A percentile compares a stretch with the other conserved stretches of the same genome.
These are phyloP conservation scores for Sparus aurata DNA, from an alignment of 2,797 vertebrate species.

Conservation along the genomic window DNA sequence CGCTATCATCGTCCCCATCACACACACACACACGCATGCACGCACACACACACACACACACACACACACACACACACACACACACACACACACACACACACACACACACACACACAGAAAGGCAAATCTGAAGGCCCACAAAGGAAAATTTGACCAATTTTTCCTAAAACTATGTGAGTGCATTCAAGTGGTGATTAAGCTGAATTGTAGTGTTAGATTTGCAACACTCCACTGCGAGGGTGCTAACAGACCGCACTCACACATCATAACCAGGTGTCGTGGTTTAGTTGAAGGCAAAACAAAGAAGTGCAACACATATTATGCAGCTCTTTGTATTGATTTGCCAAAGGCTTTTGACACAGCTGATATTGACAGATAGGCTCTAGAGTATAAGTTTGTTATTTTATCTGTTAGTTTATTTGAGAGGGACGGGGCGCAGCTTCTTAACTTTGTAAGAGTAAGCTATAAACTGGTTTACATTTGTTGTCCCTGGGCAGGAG, in stretches of 20 bases:
- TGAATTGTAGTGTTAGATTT: neutral
- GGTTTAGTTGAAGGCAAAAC: conserved; percentile 14
- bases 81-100: neutral
- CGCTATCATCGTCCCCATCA: conserved; percentile 29
- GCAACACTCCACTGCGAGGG: neutral
- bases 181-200: conserved; percentile 12
- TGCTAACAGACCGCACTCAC: neutral
- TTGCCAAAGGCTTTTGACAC: too few relatives aligned
- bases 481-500: too few relatives aligned
- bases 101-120: neutral
- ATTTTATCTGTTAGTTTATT: too few relatives aligned
- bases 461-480: too few relatives aligned
- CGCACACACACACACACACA: neutral
- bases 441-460: too few relatives aligned
- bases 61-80: neutral
- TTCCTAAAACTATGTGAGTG: conserved; percentile 9
- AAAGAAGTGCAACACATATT: neutral
- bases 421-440: too few relatives aligned
- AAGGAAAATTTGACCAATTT: conserved; percentile 21
- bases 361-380: too few relatives aligned
- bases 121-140: conserved; percentile 2
- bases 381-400: too few relatives aligned
- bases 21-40: neutral
- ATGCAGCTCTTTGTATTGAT: too few relatives aligned
- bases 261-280: conserved; percentile 3